These are phyloP conservation scores for Phrynocephalus guinanensis DNA, from an alignment of 2,797 vertebrate genomes.

Conservation along the genomic window DNA sequence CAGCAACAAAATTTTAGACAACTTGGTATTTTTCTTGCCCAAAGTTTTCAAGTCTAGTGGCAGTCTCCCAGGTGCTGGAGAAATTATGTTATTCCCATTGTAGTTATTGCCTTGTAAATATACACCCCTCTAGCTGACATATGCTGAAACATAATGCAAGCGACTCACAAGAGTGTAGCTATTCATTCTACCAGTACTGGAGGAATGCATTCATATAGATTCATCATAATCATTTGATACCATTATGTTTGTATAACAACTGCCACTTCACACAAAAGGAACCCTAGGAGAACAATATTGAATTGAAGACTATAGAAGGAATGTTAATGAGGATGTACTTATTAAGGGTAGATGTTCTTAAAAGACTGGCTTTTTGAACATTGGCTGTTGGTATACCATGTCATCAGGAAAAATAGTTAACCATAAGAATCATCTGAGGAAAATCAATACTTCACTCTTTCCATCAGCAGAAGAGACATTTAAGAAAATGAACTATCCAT, in stretches of 20 bases:
- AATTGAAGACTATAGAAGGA: constrained; percentile 49
- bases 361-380: neutral
- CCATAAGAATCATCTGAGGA: neutral
- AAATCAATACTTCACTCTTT: constrained; percentile 25
- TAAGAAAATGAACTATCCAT: constrained; percentile 18
- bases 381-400: constrained; percentile 2
- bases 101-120: constrained; percentile 41
- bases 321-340: constrained; percentile 66
- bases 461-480: constrained; percentile 24
- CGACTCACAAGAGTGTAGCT: constrained; percentile 55
- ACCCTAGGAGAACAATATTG: constrained; percentile 63
- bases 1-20: constrained; percentile 1
- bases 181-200: constrained; percentile 57
- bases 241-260: constrained; percentile 66
- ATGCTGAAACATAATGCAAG: constrained; percentile 58
- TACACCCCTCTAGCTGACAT: constrained; percentile 19
- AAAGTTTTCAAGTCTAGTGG: constrained; percentile 45
- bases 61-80: constrained; percentile 54
- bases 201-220: constrained; percentile 67
- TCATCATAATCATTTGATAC: constrained; percentile 66
- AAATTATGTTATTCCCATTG: constrained; percentile 46
- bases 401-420: constrained; percentile 31
- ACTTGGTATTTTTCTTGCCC: constrained; percentile 32
- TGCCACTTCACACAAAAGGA: constrained; percentile 68
- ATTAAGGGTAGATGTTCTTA: constrained; percentile 45